Evolutionary conservation across 2,797 vertebrate species (phyloP), one percentile per base, ranked within the genome.

Genomic region (Lophotriccus pileatus): DNA sequence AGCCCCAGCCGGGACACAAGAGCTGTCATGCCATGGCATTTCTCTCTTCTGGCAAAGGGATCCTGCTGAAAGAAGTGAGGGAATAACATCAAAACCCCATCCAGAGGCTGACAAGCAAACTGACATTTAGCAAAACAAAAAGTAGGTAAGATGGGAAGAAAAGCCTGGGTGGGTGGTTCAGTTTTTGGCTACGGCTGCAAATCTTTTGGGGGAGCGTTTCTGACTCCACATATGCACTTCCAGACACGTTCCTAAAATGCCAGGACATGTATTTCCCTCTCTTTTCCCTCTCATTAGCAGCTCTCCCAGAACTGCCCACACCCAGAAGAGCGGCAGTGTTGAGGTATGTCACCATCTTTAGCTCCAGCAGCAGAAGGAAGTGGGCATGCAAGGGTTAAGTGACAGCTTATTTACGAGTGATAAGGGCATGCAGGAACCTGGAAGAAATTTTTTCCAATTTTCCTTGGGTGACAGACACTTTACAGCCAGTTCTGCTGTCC

Each of bases 71-170:
- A 62, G 50, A 58, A 39, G 22, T 53, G 74, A 84, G 52, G 59
- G 62, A 92, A 86, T 43, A 84, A 90, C 77, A 82, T 86, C 77
- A 72, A 95, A 93, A 72, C 36, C 24, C 22, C 63, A 79, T 86
- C 43, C 55, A 0, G 78, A 79, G 82, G 72, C 87, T 94, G 95
- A 92, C 82, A 95, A 84, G 84, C 18, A 44, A 88, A 73, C 59
- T 76, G 92, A 89, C 89, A 76, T 66, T 81, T 55, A 67, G 39
- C 39, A 39, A n/a, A 63, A 36, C 46, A 24, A 28, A 69, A 50
- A 63, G 9, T 14, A 69, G 12, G 17, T 39, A 36, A 79, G 6
- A 43, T 44, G 27, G 55, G 55, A 87, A 78, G 63, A 76, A 87
- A 73, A 91, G 49, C n/a, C 41, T 67, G 68, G 23, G 18, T 36